Evolutionary conservation across 35 echinoderm and acorn worm genomes (phyloP).

Genomic region (Heliocidaris erythrogramma): DNA sequence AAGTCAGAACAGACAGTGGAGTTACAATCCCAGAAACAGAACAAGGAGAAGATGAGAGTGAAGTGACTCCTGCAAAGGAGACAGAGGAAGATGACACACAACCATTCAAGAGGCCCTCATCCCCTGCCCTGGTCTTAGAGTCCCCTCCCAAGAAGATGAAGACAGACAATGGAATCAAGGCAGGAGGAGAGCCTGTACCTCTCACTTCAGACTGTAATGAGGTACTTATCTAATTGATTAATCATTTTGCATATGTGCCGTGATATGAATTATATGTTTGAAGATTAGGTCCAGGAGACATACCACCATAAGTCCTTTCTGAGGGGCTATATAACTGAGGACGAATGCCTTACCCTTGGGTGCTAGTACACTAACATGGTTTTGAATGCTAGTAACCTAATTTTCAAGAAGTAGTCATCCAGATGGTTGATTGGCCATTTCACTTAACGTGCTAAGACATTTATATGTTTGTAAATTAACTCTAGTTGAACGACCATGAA

Average conservation of each 20-base stretch:
- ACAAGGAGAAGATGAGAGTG: neutral
- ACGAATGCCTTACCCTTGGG: no score
- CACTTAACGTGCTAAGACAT: no score
- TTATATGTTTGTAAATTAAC: no score
- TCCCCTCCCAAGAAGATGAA: slow-evolving; percentile 47
- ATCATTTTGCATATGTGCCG: neutral
- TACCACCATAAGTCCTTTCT: no score
- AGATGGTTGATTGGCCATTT: no score
- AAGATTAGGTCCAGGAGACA: no score
- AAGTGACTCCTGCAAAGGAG: neutral
- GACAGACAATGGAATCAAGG: slow-evolving; percentile 38
- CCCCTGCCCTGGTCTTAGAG: neutral
- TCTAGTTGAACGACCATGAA: no score
- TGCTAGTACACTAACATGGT: no score
- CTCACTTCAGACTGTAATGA: slow-evolving; percentile 27
- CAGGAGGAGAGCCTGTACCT: slow-evolving; percentile 12
- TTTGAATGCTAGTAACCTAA: no score
- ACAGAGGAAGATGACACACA: neutral
- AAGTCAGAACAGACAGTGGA: neutral
- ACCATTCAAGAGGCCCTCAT: slow-evolving; percentile 22
- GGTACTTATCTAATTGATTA: neutral
- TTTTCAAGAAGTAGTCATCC: no score
- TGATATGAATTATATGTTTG: no score
- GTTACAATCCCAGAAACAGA: neutral
- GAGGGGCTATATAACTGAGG: no score